Conservation (phyloP, 2,797 vertebrate species). For the Netta rufina region DNA sequence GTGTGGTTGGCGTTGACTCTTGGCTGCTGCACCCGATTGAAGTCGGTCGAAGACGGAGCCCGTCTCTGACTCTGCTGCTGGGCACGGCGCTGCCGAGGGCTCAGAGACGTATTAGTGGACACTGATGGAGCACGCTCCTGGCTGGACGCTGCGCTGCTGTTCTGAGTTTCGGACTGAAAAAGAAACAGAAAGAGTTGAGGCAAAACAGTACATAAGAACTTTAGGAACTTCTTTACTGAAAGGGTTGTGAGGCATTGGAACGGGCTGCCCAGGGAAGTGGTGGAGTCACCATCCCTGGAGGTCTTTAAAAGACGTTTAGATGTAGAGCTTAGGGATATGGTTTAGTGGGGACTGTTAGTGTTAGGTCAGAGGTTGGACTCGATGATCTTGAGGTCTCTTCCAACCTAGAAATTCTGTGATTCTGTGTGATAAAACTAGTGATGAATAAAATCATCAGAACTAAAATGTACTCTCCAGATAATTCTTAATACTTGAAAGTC, state of each 20-base stretch:
- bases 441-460: background rate
- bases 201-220: accelerated
- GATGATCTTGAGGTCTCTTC: too few relatives aligned
- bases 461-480: background rate
- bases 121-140: constrained; percentile 57
- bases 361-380: too few relatives aligned
- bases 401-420: too few relatives aligned
- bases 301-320: too few relatives aligned
- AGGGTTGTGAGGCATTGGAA: too few relatives aligned
- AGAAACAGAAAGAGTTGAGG: background rate
- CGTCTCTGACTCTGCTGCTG: constrained; percentile 85
- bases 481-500: background rate
- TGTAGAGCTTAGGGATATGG: too few relatives aligned
- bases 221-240: too few relatives aligned
- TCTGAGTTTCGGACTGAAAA: constrained; percentile 64
- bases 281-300: too few relatives aligned
- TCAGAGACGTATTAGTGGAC: constrained; percentile 77
- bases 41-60: constrained; percentile 74
- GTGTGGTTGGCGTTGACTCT: constrained; percentile 81
- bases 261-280: too few relatives aligned
- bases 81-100: constrained; percentile 88
- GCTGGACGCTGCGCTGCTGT: background rate
- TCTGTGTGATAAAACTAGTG: background rate
- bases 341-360: too few relatives aligned
- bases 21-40: constrained; percentile 77